Conservation (phyloP, 2,113 vertebrate species). For the Gallinago paraguaiae region DNA sequence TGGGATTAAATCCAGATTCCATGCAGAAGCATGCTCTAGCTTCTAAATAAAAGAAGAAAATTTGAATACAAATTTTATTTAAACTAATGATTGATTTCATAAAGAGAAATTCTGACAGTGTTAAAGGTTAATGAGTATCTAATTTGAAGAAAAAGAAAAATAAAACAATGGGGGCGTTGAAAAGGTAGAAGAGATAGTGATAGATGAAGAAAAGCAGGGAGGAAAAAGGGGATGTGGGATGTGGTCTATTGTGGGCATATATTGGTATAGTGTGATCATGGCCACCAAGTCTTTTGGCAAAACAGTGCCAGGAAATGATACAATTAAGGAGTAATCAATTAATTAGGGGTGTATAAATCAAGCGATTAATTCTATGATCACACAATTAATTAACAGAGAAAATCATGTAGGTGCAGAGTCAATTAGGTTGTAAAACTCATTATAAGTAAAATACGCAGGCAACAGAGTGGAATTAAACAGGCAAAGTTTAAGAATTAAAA, state of each 20-base stretch:
- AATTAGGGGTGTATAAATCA: constrained; percentile 17
- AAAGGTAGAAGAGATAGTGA: not conserved
- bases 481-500: constrained; percentile 43
- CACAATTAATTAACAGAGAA: constrained; percentile 23
- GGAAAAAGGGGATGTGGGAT: not conserved
- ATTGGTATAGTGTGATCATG: not conserved
- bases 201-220: not conserved
- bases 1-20: not conserved
- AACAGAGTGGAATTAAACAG: constrained; percentile 25
- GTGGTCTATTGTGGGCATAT: not conserved
- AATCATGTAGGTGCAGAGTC: not conserved
- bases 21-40: not conserved
- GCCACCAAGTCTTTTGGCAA: not conserved
- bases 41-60: not conserved
- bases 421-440: constrained; percentile 36
- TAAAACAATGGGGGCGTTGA: not conserved
- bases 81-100: not conserved
- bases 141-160: not conserved
- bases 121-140: not conserved
- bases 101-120: not conserved
- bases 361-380: constrained; percentile 47
- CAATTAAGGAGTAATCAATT: not conserved
- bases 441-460: constrained; percentile 6
- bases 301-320: not conserved
- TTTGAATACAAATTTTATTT: not conserved